phyloP scores from a whole-genome alignment of 23 tunicate species.

The Styela plicata region DNA sequence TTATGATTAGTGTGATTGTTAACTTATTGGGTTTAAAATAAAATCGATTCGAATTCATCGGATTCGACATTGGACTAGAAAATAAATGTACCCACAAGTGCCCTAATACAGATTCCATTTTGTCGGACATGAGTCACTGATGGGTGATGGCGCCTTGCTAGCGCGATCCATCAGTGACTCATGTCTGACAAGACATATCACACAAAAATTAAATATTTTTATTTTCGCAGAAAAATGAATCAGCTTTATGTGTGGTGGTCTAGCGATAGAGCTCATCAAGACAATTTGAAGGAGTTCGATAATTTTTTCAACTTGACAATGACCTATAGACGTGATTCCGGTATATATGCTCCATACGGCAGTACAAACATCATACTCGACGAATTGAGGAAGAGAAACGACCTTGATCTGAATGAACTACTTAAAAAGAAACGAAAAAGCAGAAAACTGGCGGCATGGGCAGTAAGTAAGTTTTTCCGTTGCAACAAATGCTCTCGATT shows the following conservation, averaged over 20 bases:
- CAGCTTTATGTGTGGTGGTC: slow-evolving; percentile 91
- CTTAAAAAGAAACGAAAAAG: slow-evolving; percentile 44
- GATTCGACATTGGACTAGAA: too few relatives aligned
- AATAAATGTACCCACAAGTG: too few relatives aligned
- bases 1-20: too few relatives aligned
- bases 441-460: slow-evolving; percentile 83
- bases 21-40: too few relatives aligned
- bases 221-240: slow-evolving; percentile 56
- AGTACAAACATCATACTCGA: slow-evolving; percentile 56
- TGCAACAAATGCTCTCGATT: too few relatives aligned
- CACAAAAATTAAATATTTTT: too few relatives aligned
- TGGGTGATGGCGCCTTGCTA: too few relatives aligned
- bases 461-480: slow-evolving; percentile 65
- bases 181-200: too few relatives aligned
- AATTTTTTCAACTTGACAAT: slow-evolving; percentile 63
- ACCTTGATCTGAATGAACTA: slow-evolving; percentile 47
- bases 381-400: slow-evolving; percentile 46
- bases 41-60: too few relatives aligned
- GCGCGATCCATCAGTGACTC: too few relatives aligned
- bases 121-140: too few relatives aligned
- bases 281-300: slow-evolving; percentile 2
- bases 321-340: slow-evolving; percentile 80
- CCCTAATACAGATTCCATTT: too few relatives aligned
- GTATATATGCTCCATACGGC: slow-evolving; percentile 90
- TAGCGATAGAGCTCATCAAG: slow-evolving; percentile 53